These are phyloP conservation scores for Xylocopa sonorina DNA, from an alignment of 1,140 invertebrate genomes.

Conservation along the genomic window DNA sequence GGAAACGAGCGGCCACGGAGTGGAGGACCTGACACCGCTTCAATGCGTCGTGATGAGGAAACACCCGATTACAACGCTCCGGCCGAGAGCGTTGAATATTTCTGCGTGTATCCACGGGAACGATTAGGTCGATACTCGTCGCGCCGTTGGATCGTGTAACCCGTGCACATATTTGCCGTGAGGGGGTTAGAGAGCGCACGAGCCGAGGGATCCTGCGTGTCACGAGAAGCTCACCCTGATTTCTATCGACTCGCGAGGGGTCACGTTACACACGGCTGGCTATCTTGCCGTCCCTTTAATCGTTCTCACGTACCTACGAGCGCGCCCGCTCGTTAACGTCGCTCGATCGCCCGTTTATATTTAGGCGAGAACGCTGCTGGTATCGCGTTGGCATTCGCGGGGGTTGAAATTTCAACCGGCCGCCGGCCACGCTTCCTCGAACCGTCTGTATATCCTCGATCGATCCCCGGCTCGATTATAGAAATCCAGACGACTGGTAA, in stretches of 20 bases:
- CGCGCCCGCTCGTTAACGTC: not conserved
- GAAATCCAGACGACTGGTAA: not conserved
- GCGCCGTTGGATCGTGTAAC: conserved; percentile 44
- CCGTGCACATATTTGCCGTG: conserved; percentile 42
- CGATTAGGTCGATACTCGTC: conserved; percentile 54
- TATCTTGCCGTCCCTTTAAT: not conserved
- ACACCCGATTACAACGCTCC: conserved; percentile 76
- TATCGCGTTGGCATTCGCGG: not conserved
- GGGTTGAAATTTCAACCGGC: not conserved
- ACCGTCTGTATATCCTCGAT: not conserved
- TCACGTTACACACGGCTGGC: conserved; percentile 7
- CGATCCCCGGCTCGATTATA: not conserved
- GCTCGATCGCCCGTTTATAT: not conserved
- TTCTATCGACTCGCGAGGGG: conserved; percentile 34
- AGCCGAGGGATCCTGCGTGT: conserved; percentile 23
- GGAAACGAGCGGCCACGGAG: conserved; percentile 59
- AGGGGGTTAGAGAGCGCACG: conserved; percentile 17
- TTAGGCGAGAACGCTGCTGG: not conserved
- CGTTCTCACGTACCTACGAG: no score
- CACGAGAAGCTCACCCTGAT: conserved; percentile 21
- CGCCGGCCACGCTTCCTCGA: no score
- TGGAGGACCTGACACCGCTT: conserved; percentile 75
- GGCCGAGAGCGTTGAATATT: conserved; percentile 49
- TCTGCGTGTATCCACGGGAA: conserved; percentile 60
- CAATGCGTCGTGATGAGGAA: conserved; percentile 77